These are phyloP conservation scores for Hirtodrosophila histrioides DNA, from an alignment of 2,888 invertebrate species.

Conservation along the genomic window DNA sequence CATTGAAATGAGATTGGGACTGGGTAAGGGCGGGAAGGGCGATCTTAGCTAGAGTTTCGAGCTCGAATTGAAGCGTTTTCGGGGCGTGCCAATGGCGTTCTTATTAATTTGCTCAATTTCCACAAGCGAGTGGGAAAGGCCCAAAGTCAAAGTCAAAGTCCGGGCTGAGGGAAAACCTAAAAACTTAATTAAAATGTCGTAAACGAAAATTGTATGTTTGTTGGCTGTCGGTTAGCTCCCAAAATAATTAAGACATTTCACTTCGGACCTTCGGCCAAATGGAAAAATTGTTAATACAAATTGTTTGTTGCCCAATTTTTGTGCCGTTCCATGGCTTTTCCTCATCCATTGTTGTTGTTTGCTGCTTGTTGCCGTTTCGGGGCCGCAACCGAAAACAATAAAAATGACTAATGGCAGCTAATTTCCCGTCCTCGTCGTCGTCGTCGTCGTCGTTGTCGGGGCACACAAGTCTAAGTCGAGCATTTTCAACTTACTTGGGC, in stretches of 20 bases:
- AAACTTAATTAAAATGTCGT: slow-evolving; percentile 80
- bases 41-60: slow-evolving; percentile 19
- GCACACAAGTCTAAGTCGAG: slow-evolving; percentile 38
- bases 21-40: slow-evolving; percentile 6
- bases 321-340: slow-evolving; percentile 45
- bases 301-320: slow-evolving; percentile 74
- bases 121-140: slow-evolving; percentile 23
- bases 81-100: slow-evolving; percentile 76
- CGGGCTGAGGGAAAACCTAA: slow-evolving; percentile 35
- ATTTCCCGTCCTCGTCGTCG: slow-evolving; percentile 68
- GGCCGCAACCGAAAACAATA: slow-evolving; percentile 77
- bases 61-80: slow-evolving; percentile 45
- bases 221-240: slow-evolving; percentile 63
- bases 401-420: slow-evolving; percentile 81
- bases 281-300: slow-evolving; percentile 75
- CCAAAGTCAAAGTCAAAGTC: neutral
- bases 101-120: slow-evolving; percentile 76
- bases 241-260: slow-evolving; percentile 78
- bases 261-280: slow-evolving; percentile 59
- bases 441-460: no score
- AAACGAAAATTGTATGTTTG: slow-evolving; percentile 77
- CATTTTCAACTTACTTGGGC: slow-evolving; percentile 41
- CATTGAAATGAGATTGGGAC: slow-evolving; percentile 5
- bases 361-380: slow-evolving; percentile 40
- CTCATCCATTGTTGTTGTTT: slow-evolving; percentile 16